These are phyloP conservation scores for Geopemphigus sp. DNA, from an alignment of 1,140 invertebrate species.

Conservation along the genomic window DNA sequence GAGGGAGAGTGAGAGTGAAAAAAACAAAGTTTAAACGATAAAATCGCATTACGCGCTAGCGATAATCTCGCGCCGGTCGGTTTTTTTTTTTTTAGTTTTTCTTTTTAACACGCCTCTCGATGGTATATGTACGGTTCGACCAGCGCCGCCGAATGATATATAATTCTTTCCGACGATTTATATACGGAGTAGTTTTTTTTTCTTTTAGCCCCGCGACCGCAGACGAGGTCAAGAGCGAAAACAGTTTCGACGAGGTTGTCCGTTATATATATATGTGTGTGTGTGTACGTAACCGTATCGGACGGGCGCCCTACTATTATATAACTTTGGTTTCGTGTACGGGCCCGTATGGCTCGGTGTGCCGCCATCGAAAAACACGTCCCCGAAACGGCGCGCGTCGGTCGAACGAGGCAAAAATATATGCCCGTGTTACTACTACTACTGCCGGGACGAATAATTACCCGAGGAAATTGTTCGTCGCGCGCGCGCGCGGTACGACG, in stretches of 20 bases:
- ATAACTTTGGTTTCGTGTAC: neutral
- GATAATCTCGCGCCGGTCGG: neutral
- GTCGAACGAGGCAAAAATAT: no score
- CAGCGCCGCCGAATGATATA: neutral
- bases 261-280: neutral
- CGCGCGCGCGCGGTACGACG: no score
- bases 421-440: no score
- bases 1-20: no score
- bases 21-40: neutral
- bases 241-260: slow-evolving; percentile 12
- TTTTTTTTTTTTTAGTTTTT: neutral
- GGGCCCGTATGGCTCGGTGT: neutral
- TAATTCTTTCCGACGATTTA: slow-evolving; percentile 6
- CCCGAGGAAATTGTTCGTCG: no score
- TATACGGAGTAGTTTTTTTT: neutral
- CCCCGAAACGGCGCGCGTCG: neutral
- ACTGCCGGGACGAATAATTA: no score
- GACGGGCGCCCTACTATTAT: neutral
- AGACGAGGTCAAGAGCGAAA: slow-evolving; percentile 35
- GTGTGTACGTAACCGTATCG: neutral
- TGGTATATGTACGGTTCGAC: neutral
- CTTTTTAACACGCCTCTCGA: no score
- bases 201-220: slow-evolving; percentile 11
- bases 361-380: neutral
- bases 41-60: neutral